Conservation (phyloP, 2,888 invertebrate species). For the Azorinus chamasolen region DNA sequence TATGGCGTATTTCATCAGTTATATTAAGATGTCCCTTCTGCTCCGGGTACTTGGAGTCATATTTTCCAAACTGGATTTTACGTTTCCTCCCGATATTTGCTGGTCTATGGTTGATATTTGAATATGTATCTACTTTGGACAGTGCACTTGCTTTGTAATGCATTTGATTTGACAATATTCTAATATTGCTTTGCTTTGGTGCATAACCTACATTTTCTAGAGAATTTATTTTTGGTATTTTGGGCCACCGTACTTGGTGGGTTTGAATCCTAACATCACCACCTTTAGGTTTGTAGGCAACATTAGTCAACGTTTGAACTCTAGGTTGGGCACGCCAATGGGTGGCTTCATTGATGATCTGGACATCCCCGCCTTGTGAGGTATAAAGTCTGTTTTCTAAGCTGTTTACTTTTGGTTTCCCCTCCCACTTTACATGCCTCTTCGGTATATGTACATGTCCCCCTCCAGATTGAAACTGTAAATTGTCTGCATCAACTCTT, state of each 20-base stretch:
- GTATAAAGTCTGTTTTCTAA: conserved; percentile 94
- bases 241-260: conserved; percentile 52
- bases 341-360: conserved; percentile 60
- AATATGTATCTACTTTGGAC: conserved; percentile 71
- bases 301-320: conserved; percentile 75
- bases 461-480: conserved; percentile 71
- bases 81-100: conserved; percentile 41
- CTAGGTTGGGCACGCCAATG: conserved; percentile 66
- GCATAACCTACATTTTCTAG: conserved; percentile 90
- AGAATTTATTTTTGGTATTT: conserved; percentile 60
- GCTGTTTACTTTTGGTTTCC: conserved; percentile 89
- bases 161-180: conserved; percentile 38
- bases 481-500: conserved; percentile 77
- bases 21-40: conserved; percentile 64
- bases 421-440: conserved; percentile 60
- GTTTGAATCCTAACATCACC: conserved; percentile 57
- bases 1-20: conserved; percentile 45
- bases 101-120: conserved; percentile 71
- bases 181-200: conserved; percentile 88
- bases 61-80: conserved; percentile 53
- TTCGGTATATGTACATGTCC: conserved; percentile 70
- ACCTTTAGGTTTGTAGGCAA: conserved; percentile 65
- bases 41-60: conserved; percentile 49
- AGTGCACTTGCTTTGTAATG: conserved; percentile 57
- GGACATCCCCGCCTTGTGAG: conserved; percentile 88